These are phyloP conservation scores for Triplophysa tibetana DNA, from an alignment of 2,113 vertebrate species.

Conservation along the genomic window DNA sequence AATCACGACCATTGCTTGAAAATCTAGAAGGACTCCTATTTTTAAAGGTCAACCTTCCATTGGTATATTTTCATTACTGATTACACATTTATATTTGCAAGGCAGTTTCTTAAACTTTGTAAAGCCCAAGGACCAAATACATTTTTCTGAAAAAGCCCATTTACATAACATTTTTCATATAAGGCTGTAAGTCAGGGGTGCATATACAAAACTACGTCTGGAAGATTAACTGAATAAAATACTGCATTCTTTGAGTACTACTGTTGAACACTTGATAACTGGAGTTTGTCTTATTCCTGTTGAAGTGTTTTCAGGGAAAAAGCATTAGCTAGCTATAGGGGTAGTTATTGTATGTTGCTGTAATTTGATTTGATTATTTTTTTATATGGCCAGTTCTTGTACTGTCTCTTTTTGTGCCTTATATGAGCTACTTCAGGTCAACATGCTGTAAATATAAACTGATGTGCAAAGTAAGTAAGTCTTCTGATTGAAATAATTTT, in stretches of 20 bases:
- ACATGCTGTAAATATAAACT: slow-evolving; percentile 79
- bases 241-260: slow-evolving; percentile 73
- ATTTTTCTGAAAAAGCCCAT: slow-evolving; percentile 66
- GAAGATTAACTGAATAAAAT: slow-evolving; percentile 60
- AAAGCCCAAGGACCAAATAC: slow-evolving; percentile 69
- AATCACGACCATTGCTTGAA: slow-evolving; percentile 86
- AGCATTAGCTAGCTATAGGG: slow-evolving; percentile 71
- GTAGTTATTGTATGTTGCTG: slow-evolving; percentile 65
- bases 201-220: slow-evolving; percentile 64
- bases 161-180: slow-evolving; percentile 64
- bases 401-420: slow-evolving; percentile 90
- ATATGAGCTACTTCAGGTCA: slow-evolving; percentile 86
- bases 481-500: slow-evolving; percentile 61
- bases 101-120: slow-evolving; percentile 56
- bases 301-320: slow-evolving; percentile 74
- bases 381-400: slow-evolving; percentile 57
- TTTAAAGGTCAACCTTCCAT: slow-evolving; percentile 95
- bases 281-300: slow-evolving; percentile 66
- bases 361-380: slow-evolving; percentile 54
- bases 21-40: slow-evolving; percentile 95
- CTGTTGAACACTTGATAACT: slow-evolving; percentile 77
- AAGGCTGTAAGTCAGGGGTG: slow-evolving; percentile 50
- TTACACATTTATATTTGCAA: slow-evolving; percentile 35
- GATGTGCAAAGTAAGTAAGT: slow-evolving; percentile 65
- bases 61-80: slow-evolving; percentile 98